Conservation (phyloP, 2,888 invertebrate genomes). For the Drosophila merina region DNA sequence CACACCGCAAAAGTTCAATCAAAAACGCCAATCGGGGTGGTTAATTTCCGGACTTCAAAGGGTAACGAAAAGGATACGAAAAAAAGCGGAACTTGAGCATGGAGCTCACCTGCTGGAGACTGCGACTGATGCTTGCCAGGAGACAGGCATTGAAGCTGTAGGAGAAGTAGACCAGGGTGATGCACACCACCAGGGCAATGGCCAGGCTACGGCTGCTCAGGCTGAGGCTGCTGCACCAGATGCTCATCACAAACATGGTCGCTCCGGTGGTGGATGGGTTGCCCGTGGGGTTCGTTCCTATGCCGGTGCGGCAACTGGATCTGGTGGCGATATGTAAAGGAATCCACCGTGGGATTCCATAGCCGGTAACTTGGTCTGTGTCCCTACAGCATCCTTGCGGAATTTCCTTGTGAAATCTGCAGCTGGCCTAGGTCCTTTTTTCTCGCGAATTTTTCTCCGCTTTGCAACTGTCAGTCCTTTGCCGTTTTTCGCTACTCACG, state of each 20-base stretch:
- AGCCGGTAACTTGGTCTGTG: background rate
- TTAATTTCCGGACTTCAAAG: background rate
- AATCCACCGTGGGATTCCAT: background rate
- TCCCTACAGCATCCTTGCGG: background rate
- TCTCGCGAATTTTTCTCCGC: background rate
- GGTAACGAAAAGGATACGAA: background rate
- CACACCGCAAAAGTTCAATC: background rate
- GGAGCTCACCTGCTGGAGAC: slow-evolving; percentile 85
- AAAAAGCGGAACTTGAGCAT: slow-evolving; percentile 17
- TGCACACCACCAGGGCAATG: slow-evolving; percentile 84
- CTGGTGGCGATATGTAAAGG: slow-evolving; percentile 1
- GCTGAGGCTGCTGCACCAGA: slow-evolving; percentile 82
- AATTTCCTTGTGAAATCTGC: background rate
- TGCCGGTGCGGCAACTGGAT: background rate
- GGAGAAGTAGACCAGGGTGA: slow-evolving; percentile 86
- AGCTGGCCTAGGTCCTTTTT: background rate
- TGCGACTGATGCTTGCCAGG: slow-evolving; percentile 85
- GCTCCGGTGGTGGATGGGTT: background rate
- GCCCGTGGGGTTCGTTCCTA: background rate
- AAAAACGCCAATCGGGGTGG: background rate
- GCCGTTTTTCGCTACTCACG: slow-evolving; percentile 1
- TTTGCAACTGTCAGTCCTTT: background rate
- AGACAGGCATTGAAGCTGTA: slow-evolving; percentile 87
- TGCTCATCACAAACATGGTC: slow-evolving; percentile 80
- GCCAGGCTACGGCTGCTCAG: slow-evolving; percentile 83